These are phyloP conservation scores for Sarotherodon lohbergeri DNA, from an alignment of 2,113 vertebrate species.

Conservation along the genomic window DNA sequence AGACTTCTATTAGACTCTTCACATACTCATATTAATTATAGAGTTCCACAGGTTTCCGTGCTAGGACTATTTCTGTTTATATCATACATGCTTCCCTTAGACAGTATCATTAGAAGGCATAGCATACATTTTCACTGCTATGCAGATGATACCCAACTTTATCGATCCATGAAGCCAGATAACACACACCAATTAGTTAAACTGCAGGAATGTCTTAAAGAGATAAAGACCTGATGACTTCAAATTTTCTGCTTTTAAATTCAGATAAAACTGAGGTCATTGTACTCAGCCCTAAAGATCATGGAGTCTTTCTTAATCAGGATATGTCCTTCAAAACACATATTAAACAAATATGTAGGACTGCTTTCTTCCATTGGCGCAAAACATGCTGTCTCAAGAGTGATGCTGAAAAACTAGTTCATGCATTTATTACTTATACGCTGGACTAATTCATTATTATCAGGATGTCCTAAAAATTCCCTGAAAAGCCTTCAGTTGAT, in stretches of 20 bases:
- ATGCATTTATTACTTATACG: neutral
- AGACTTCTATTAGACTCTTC: neutral
- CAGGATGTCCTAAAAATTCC: neutral
- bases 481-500: neutral
- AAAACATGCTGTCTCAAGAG: neutral
- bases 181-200: neutral
- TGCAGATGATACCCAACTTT: neutral
- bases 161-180: neutral
- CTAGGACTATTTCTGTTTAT: neutral
- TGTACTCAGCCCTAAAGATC: neutral
- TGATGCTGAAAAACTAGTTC: neutral
- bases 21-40: neutral
- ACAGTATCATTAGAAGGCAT: neutral
- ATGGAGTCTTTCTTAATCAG: neutral
- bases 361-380: neutral
- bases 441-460: neutral
- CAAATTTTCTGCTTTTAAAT: neutral
- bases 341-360: rapidly evolving
- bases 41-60: neutral
- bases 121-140: neutral
- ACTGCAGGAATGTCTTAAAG: neutral
- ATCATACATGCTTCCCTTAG: neutral
- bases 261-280: neutral
- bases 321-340: neutral
- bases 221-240: neutral